Base-by-base conservation (phyloP, 2,113 vertebrate genomes). In the Anoura caudifer region DNA sequence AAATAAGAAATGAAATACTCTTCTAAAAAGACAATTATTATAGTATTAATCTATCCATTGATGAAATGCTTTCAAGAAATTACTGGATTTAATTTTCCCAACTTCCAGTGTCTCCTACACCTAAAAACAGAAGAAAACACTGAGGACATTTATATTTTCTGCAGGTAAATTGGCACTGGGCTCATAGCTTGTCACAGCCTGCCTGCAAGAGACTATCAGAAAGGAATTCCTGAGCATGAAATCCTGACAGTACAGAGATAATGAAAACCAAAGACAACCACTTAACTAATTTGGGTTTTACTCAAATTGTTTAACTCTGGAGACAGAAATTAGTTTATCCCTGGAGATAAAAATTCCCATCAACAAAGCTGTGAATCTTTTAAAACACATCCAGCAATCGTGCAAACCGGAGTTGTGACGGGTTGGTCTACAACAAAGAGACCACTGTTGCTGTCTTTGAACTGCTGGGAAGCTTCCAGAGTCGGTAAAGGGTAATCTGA, bases 31-130 rank as follows among this genome's bases (percentile, higher is more conserved):
- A 65, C 5, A 63, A 91, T 41, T 41, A 54, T 52, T 79, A 31
- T 16, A 61, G 38, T 63, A 17, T 75, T 86, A 65, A 79, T 36
- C 24, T 73, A 81, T 67, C 19, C 65, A 89, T 69, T 41, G 67
- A 41, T 38, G 38, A 84, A 97, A 54, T 20, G 67, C 28, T 92
- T 91, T 45, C 20, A 95, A 85, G 50, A 91, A 95, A 91, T 76
- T 8, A 52, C 45, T 91, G 16, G 36, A 59, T 92, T 83, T 63
- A 79, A 69, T 91, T 89, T 87, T 22, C 45, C 69, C 17, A 47
- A 45, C 24, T 94, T 94, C 47, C n/a, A 76, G 19, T 45, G 33
- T 79, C 61, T 83, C 41, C 36, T 59, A 69, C 59, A 31, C 22
- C 26, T 82, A 63, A 79, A 28, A 33, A 36, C 17, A 75, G 12